Percentiles rank a stretch among this genome's conserved stretches.
Evolutionary conservation across 2,113 vertebrate genomes (phyloP).

Genomic region (Rhinogobius similis): DNA sequence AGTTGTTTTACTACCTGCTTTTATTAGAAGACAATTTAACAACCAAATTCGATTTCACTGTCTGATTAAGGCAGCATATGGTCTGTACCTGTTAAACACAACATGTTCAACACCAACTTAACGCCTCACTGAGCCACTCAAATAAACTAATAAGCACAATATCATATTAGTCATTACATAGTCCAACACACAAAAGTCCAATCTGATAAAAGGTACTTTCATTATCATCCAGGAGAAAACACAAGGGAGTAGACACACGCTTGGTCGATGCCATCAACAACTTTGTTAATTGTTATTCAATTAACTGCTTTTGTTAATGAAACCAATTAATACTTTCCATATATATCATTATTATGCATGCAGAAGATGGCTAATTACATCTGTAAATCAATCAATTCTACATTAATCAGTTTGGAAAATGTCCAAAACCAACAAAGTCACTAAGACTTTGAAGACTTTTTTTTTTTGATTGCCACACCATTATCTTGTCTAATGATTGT

Average conservation of each 20-base stretch:
- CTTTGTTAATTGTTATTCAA: constrained; percentile 80
- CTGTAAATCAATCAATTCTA: constrained; percentile 77
- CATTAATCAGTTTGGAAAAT: constrained; percentile 74
- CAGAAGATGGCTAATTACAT: constrained; percentile 75
- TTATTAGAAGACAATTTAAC: constrained; percentile 75
- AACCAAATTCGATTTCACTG: constrained; percentile 70
- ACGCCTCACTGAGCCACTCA: constrained; percentile 66
- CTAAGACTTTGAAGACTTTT: constrained; percentile 72
- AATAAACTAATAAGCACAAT: constrained; percentile 74
- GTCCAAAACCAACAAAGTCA: constrained; percentile 78
- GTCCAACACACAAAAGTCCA: constrained; percentile 78
- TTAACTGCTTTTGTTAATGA: constrained; percentile 79
- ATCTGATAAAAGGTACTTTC: constrained; percentile 78
- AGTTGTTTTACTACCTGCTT: constrained; percentile 73
- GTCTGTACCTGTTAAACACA: constrained; percentile 75
- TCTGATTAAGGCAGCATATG: constrained; percentile 75
- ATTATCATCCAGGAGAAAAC: constrained; percentile 74
- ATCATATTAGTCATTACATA: constrained; percentile 79
- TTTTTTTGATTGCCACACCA: constrained; percentile 71
- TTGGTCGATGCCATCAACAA: constrained; percentile 66
- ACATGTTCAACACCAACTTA: constrained; percentile 54
- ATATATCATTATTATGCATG: constrained; percentile 78
- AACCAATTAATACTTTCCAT: constrained; percentile 77
- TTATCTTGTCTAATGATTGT: constrained; percentile 74
- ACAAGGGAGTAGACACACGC: constrained; percentile 69